Conservation (phyloP, 53 echinoderm and acorn worm genomes). For the Patiria pectinifera region DNA sequence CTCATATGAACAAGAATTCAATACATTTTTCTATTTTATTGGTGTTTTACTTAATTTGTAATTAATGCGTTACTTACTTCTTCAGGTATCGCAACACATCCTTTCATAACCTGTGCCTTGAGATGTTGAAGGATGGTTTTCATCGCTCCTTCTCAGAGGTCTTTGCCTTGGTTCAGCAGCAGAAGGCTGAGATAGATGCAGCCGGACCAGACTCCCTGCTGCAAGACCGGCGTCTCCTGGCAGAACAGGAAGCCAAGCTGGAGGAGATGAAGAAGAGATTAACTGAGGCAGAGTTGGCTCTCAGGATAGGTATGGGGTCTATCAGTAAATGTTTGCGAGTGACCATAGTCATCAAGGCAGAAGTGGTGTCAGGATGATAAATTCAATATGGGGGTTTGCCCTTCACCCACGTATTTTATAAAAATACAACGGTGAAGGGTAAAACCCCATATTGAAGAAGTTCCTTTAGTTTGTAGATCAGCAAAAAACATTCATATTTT, state of each 20-base stretch:
- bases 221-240: constrained; percentile 82
- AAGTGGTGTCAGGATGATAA: too few species aligned
- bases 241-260: constrained; percentile 90
- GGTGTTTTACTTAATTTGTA: constrained; percentile 1
- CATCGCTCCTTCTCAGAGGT: constrained; percentile 97
- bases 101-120: constrained; percentile 95
- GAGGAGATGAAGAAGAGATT: constrained; percentile 89
- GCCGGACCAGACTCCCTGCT: constrained; percentile 86
- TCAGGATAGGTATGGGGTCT: constrained; percentile 80
- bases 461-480: too few species aligned
- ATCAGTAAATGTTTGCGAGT: too few species aligned
- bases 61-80: background rate
- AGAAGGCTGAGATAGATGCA: constrained; percentile 78
- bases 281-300: constrained; percentile 89
- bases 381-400: too few species aligned
- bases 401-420: too few species aligned
- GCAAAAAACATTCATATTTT: too few species aligned
- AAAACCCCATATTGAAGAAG: too few species aligned
- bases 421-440: too few species aligned
- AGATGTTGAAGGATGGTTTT: constrained; percentile 95
- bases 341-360: too few species aligned
- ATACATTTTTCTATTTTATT: background rate
- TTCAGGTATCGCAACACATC: constrained; percentile 93
- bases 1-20: background rate
- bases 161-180: constrained; percentile 90